Evolutionary conservation across 2,888 invertebrate species (phyloP), one percentile per base, ranked within the genome.

Genomic region (Hylaea fasciaria): DNA sequence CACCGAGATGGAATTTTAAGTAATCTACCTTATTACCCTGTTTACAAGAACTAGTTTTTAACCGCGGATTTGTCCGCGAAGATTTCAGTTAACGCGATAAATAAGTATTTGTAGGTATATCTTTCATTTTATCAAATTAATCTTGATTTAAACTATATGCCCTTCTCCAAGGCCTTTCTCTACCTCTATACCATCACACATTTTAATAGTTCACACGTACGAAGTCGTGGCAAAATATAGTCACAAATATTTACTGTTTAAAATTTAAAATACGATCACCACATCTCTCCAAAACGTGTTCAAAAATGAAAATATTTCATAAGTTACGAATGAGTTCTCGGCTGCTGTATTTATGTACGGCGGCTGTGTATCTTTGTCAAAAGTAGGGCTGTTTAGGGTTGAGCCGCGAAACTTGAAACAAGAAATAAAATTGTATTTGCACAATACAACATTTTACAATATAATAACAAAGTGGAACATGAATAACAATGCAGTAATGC

Each of bases 271-370:
- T 47, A 44, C n/a, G 22, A 45, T 17, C n/a, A 37, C 35, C 35
- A 37, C 37, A 37, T 40, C 28, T 35, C 16, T 46, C 58, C 29
- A 17, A 65, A 58, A 61, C 47, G 45, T 13, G 55, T 53, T 60
- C 37, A 17, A 50, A 64, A 44, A 56, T 50, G 44, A 58, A 58
- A 66, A 61, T 58, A 62, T 58, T 61, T 55, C 57, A 32, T 22
- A 61, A 64, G 56, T 66, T 66, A 66, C n/a, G n/a, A n/a, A n/a
- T 61, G 63, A 52, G 32, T 50, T 28, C 56, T 57, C 1, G 10
- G 55, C 39, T 53, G 60, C 11, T 48, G 60, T 66, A 63, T 66
- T 66, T 66, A 66, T 63, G 60, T 50, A 47, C 43, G 17, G 43
- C n/a, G 53, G 54, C 37, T 12, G 12, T 52, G 32, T 17, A 12